phyloP scores from a whole-genome alignment of 2,797 vertebrate species.

The Peromyscus aztecus region DNA sequence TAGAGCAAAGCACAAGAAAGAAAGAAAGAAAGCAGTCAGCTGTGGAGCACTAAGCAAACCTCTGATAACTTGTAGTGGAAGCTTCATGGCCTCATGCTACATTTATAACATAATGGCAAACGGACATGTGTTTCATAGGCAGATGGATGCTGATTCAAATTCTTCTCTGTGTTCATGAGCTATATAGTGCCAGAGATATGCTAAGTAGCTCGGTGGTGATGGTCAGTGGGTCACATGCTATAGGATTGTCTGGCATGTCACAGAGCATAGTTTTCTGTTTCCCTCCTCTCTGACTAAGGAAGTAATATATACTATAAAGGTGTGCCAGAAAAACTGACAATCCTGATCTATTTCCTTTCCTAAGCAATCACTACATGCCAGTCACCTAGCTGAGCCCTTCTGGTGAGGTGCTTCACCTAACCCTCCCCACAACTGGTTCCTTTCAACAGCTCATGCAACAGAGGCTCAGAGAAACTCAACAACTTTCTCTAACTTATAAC shows the following conservation, averaged over 20 bases:
- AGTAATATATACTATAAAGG: neutral
- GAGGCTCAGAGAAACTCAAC: neutral
- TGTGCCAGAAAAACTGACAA: neutral
- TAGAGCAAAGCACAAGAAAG: neutral
- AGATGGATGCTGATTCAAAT: neutral
- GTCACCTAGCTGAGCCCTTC: neutral
- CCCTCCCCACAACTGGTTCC: neutral
- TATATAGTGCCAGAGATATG: neutral
- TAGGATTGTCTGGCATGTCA: neutral
- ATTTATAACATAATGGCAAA: rapidly evolving
- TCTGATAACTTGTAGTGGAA: rapidly evolving
- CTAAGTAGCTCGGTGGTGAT: neutral
- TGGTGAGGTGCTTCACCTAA: neutral
- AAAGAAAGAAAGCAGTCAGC: too few species aligned
- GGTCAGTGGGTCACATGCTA: rapidly evolving
- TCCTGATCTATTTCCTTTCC: neutral
- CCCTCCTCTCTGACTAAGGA: neutral
- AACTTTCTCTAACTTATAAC: neutral
- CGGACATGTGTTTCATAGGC: neutral
- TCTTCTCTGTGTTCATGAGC: neutral
- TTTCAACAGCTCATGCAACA: neutral
- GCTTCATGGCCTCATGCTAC: rapidly evolving
- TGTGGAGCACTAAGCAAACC: neutral
- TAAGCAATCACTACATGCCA: neutral
- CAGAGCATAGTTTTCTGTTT: neutral